phyloP scores from a whole-genome alignment of 1,140 invertebrate genomes.

The Globodera ellingtonae region DNA sequence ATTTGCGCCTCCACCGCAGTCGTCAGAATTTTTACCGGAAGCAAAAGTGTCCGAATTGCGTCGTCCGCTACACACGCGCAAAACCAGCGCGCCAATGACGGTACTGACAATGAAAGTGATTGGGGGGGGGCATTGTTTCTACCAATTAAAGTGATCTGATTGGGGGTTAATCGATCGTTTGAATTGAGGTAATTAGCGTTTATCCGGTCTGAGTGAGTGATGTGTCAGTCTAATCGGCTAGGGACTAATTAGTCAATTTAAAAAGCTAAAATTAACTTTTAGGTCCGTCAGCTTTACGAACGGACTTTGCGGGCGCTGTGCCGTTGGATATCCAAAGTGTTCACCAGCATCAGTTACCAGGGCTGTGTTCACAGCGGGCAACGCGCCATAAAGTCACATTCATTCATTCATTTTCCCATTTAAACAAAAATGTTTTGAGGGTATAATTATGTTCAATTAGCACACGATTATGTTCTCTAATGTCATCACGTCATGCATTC shows the following conservation, averaged over 20 bases:
- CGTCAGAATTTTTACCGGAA: neutral
- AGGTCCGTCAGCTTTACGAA: constrained; percentile 58
- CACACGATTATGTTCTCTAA: no score
- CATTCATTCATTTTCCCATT: no score
- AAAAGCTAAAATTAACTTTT: neutral
- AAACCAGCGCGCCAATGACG: neutral
- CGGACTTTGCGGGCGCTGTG: constrained; percentile 58
- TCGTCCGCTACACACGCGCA: neutral
- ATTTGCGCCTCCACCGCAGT: neutral
- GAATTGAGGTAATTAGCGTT: no score
- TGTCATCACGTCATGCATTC: neutral
- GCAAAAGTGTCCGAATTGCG: neutral
- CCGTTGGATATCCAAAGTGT: constrained; percentile 58
- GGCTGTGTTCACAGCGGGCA: constrained; percentile 57
- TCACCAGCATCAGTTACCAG: constrained; percentile 54
- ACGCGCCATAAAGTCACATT: constrained; percentile 39
- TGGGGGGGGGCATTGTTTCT: no score
- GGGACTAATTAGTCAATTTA: neutral
- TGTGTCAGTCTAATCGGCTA: no score
- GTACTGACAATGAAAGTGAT: neutral
- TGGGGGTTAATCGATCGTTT: no score
- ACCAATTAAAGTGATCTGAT: neutral
- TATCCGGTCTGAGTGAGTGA: no score
- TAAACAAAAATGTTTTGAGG: no score
- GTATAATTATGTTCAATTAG: no score